phyloP scores from a whole-genome alignment of 2,797 vertebrate genomes.

The Melopsittacus undulatus region DNA sequence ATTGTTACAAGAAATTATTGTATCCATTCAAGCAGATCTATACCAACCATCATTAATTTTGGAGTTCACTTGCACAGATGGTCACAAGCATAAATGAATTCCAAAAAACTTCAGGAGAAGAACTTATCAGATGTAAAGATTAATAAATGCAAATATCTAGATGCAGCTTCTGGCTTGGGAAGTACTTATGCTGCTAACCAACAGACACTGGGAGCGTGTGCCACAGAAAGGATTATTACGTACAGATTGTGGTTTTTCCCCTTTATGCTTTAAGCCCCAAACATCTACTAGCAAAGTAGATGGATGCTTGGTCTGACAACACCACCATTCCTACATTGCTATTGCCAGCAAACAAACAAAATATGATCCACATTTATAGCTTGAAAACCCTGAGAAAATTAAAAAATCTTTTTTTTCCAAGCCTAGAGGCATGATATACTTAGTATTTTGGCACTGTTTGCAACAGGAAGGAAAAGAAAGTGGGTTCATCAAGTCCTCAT shows the following conservation, averaged over 20 bases:
- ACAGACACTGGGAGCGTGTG: neutral
- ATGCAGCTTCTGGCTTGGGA: neutral
- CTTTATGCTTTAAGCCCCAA: neutral
- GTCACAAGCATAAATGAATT: neutral
- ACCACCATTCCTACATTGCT: neutral
- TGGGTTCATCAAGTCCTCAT: constrained; percentile 18
- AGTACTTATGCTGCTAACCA: neutral
- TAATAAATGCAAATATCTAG: neutral
- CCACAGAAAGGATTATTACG: neutral
- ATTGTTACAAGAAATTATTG: neutral
- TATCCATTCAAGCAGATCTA: neutral
- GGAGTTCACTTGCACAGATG: neutral
- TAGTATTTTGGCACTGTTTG: neutral
- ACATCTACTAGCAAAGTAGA: neutral
- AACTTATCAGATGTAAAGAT: neutral
- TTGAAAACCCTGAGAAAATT: neutral
- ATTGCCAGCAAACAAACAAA: constrained; percentile 32
- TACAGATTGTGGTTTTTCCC: rapidly evolving
- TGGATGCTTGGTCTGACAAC: constrained; percentile 1
- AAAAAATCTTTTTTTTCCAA: neutral
- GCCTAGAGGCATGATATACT: neutral
- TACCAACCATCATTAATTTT: neutral
- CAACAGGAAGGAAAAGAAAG: constrained; percentile 28
- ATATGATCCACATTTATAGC: neutral
- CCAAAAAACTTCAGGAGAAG: neutral